Evolutionary conservation across 2,113 vertebrate species (phyloP), one percentile per base, ranked within the genome.

Genomic region (Rhinichthys klamathensis): DNA sequence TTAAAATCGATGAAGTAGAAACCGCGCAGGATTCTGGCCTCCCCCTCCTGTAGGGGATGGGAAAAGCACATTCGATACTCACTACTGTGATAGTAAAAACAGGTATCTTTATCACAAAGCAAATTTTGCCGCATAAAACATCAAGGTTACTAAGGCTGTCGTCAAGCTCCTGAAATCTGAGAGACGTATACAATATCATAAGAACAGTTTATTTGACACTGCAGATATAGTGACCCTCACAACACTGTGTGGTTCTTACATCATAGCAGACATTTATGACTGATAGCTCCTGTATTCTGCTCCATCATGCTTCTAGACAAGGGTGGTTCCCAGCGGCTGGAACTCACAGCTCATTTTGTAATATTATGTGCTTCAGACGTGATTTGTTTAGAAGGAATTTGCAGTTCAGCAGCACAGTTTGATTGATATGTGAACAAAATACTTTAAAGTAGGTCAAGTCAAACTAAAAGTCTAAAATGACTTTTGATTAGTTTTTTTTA

Each of bases 341-440:
- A 41, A 7, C 30, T 60, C 51, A 12, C 21, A 6, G 56, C 35
- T 27, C 61, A 69, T 67, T 67, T 67, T 32, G 41, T 10, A 21
- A 81, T 35, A 41, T 41, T 41, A 32, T 81, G 79, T 51, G 61
- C 79, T 8, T 69, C 41, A 67, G 61, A 51, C 41, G 0, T 80
- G 35, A 80, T 69, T 81, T 49, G 27, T 81, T 81, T 67, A 30
- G 41, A 81, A 81, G 18, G 61, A 51, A 35, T 49, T 81, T 51
- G 38, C 58, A 80, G 78, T 63, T 80, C n/a, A 46, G 58, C 23
- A 21, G 25, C 10, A 41, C 58, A 18, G 35, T 46, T 44, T 80
- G 58, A 80, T 46, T 63, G 56, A 63, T 27, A 80, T 67, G 18
- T 51, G 79, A 67, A 46, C 61, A 32, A 67, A 67, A 63, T 27